Percentiles rank a stretch among this genome's conserved stretches.
Evolutionary conservation across 2,113 vertebrate species (phyloP).

Genomic region (Neodon shergylaensis): DNA sequence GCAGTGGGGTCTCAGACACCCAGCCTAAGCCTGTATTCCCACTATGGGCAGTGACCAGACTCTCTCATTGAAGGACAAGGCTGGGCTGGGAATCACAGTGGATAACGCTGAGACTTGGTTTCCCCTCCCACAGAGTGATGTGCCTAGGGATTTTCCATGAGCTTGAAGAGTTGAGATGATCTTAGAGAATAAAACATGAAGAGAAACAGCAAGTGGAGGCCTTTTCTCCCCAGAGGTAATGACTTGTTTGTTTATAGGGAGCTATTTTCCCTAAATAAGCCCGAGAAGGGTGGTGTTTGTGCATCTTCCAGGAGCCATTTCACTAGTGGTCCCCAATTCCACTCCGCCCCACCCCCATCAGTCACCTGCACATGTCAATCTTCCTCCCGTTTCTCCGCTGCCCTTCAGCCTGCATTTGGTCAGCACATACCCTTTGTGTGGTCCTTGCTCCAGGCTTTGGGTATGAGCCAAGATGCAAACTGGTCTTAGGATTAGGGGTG

Average conservation of each 20-base stretch:
- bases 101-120: not conserved
- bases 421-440: too few relatives aligned
- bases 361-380: not conserved
- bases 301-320: not conserved
- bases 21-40: not conserved
- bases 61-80: accelerated
- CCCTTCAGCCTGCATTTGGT: not conserved
- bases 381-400: not conserved
- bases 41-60: accelerated
- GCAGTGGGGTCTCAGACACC: accelerated
- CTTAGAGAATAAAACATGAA: not conserved
- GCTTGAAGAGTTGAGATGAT: accelerated
- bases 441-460: not conserved
- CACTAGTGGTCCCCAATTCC: not conserved
- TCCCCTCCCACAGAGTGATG: not conserved
- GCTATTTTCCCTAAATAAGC: not conserved
- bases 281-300: not conserved
- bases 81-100: not conserved
- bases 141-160: not conserved
- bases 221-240: not conserved
- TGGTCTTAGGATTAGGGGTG: not conserved
- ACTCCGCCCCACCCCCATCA: too few relatives aligned
- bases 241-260: conserved; percentile 10
- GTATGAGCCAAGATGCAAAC: not conserved
- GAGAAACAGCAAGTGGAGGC: accelerated